Conservation (phyloP, 2,113 vertebrate species). For the western clawed frog (Xenopus tropicalis) region UCB_Xtro_10.0 CM004449.2:14122001-14122500, state of each 20-base stretch:
- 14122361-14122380: too few species aligned
- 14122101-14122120: slow-evolving; percentile 1
- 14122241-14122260: slow-evolving; percentile 27
- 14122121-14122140: background rate
- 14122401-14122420: too few species aligned
- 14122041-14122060: background rate
- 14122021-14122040: background rate
- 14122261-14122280: slow-evolving; percentile 3
- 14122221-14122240: slow-evolving; percentile 19
- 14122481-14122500: too few species aligned
- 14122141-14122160: slow-evolving; percentile 6
- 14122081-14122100: background rate
- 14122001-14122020: slow-evolving; percentile 12
- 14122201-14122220: slow-evolving; percentile 10
- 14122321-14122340: too few species aligned
- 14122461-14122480: too few species aligned
- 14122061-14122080: background rate
- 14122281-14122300: too few species aligned
- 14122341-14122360: too few species aligned
- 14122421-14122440: too few species aligned
- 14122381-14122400: too few species aligned
- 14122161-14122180: background rate
- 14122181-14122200: slow-evolving; percentile 7
- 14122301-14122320: too few species aligned
- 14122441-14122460: too few species aligned